Percentiles rank a stretch among this genome's conserved stretches.
phyloP scores from a whole-genome alignment of 2,888 invertebrate species.

The Apamea sordens region DNA sequence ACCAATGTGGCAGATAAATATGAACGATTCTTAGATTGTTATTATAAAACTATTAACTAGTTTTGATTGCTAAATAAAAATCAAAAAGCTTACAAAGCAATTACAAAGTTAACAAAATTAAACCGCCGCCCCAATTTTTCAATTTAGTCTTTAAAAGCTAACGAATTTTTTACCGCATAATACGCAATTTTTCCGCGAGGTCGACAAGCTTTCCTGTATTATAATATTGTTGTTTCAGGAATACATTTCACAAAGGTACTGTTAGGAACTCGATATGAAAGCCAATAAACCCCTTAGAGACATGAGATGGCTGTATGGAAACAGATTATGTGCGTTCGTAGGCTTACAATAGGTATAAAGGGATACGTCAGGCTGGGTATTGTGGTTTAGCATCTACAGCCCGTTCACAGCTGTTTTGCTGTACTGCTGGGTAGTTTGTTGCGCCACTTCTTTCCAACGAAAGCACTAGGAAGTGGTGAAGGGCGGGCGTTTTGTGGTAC shows the following conservation, averaged over 20 bases:
- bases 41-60: background rate
- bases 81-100: conserved; percentile 5
- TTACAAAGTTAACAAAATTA: conserved; percentile 22
- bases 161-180: conserved; percentile 17
- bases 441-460: background rate
- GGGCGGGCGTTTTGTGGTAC: background rate
- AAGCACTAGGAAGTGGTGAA: background rate
- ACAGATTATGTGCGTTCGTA: conserved; percentile 34
- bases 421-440: background rate
- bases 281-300: conserved; percentile 43
- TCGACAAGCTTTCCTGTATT: background rate
- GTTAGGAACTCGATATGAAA: conserved; percentile 31
- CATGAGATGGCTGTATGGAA: conserved; percentile 18
- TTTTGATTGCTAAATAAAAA: conserved; percentile 3
- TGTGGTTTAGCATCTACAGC: background rate
- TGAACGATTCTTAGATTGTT: background rate
- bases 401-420: background rate
- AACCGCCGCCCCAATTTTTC: conserved; percentile 28
- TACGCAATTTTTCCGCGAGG: conserved; percentile 21
- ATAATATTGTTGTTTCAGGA: conserved; percentile 16
- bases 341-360: background rate
- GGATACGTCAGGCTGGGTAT: background rate
- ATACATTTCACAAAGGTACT: conserved; percentile 15
- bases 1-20: background rate
- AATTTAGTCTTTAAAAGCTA: conserved; percentile 20